Percentiles rank a stretch among this genome's conserved stretches.
Conservation (phyloP, 2,113 vertebrate genomes). For the Pristiophorus japonicus region DNA sequence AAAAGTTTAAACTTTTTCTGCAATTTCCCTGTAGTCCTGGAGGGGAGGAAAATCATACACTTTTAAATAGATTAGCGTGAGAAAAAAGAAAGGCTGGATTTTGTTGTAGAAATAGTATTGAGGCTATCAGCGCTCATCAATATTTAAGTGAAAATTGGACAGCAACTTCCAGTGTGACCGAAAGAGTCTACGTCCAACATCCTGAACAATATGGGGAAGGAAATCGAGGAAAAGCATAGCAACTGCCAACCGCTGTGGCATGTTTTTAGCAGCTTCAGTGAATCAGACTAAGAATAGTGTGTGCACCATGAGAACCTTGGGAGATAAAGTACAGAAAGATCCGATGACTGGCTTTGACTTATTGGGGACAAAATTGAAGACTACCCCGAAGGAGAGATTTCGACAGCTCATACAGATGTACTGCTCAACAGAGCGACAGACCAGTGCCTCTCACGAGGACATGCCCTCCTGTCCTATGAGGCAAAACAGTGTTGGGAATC, state of each 20-base stretch:
- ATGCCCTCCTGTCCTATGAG: background rate
- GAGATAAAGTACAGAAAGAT: no score
- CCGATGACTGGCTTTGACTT: background rate
- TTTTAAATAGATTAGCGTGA: no score
- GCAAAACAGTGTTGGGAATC: no score
- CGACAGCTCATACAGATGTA: background rate
- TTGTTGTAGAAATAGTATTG: no score
- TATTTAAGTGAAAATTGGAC: no score
- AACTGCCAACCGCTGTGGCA: background rate
- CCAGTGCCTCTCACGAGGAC: background rate
- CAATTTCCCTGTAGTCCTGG: no score
- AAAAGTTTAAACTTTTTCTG: no score
- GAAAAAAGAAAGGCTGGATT: no score
- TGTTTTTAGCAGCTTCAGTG: background rate
- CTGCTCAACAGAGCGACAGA: background rate
- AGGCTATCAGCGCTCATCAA: no score
- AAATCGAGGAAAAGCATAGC: background rate
- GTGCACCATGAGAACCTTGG: no score
- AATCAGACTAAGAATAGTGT: background rate
- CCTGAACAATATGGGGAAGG: background rate
- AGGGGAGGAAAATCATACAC: no score
- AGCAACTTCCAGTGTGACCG: no score
- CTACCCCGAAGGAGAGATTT: background rate
- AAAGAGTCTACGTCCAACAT: background rate
- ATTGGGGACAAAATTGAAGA: background rate